Percentiles rank a stretch among this genome's conserved stretches.
phyloP scores from a whole-genome alignment of 2,797 vertebrate species.

The Triplophysa yarkandensis region DNA sequence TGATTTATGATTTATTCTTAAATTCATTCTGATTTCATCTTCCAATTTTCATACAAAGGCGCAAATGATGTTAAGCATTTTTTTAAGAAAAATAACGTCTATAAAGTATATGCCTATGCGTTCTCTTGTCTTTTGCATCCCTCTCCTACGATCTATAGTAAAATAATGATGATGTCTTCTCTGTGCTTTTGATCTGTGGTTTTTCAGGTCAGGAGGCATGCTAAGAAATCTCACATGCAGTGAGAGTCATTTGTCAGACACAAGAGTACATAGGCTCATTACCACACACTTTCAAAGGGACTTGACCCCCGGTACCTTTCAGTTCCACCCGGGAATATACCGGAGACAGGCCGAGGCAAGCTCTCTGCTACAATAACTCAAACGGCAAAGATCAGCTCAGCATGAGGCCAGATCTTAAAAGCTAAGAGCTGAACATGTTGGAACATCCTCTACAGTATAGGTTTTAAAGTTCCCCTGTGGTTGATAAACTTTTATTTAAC shows the following conservation, averaged over 20 bases:
- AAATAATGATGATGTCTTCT: slow-evolving; percentile 29
- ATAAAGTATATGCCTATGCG: too few species aligned
- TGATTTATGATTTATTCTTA: too few species aligned
- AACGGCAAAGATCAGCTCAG: background rate
- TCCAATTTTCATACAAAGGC: too few species aligned
- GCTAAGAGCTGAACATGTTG: background rate
- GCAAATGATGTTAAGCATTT: too few species aligned
- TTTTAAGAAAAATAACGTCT: too few species aligned
- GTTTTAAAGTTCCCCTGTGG: too few species aligned
- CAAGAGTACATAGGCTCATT: slow-evolving; percentile 42
- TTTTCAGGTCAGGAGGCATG: slow-evolving; percentile 33
- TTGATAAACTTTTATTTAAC: too few species aligned
- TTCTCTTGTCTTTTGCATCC: background rate
- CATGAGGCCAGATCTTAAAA: background rate
- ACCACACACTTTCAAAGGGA: slow-evolving; percentile 34
- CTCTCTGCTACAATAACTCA: background rate
- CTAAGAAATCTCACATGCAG: slow-evolving; percentile 32
- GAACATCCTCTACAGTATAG: background rate
- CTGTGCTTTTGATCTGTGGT: slow-evolving; percentile 39
- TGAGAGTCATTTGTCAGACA: slow-evolving; percentile 45
- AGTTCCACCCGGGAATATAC: background rate
- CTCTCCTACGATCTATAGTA: background rate
- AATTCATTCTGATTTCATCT: too few species aligned
- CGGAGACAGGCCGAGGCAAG: background rate
- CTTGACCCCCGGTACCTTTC: slow-evolving; percentile 14